These are phyloP conservation scores for Gortyna flavago DNA, from an alignment of 2,888 invertebrate species.

Conservation along the genomic window DNA sequence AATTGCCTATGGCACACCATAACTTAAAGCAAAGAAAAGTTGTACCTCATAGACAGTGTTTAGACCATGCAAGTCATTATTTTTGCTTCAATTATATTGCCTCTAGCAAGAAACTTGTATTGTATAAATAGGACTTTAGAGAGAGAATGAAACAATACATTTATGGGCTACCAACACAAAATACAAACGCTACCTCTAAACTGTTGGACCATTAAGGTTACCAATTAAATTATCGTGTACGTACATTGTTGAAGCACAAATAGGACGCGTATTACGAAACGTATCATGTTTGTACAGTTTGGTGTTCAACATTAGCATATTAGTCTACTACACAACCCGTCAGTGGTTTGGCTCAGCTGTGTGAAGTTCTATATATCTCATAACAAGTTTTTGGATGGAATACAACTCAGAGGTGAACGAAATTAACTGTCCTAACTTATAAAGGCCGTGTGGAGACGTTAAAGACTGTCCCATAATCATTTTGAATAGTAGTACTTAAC, in stretches of 20 bases:
- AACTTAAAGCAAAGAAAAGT: neutral
- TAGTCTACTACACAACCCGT: constrained; percentile 10
- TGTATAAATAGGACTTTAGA: neutral
- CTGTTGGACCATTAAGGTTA: neutral
- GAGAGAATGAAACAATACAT: neutral
- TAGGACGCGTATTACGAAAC: neutral
- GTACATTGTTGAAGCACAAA: constrained; percentile 16
- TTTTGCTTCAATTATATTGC: neutral
- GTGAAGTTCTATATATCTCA: neutral
- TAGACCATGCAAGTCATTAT: neutral
- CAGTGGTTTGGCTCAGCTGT: constrained; percentile 27
- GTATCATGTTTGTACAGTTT: constrained; percentile 26
- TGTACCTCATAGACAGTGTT: neutral
- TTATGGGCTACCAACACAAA: neutral
- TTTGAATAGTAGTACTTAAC: neutral
- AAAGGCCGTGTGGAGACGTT: neutral
- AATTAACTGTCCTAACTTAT: neutral
- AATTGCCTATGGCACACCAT: neutral
- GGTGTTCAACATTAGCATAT: constrained; percentile 27
- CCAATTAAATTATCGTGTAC: neutral
- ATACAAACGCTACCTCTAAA: neutral
- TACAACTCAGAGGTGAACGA: neutral
- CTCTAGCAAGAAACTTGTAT: too few relatives aligned
- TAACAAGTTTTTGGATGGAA: neutral
- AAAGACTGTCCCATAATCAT: neutral